Evolutionary conservation across 2,113 vertebrate species (phyloP).

Genomic region (Etia nguti): DNA sequence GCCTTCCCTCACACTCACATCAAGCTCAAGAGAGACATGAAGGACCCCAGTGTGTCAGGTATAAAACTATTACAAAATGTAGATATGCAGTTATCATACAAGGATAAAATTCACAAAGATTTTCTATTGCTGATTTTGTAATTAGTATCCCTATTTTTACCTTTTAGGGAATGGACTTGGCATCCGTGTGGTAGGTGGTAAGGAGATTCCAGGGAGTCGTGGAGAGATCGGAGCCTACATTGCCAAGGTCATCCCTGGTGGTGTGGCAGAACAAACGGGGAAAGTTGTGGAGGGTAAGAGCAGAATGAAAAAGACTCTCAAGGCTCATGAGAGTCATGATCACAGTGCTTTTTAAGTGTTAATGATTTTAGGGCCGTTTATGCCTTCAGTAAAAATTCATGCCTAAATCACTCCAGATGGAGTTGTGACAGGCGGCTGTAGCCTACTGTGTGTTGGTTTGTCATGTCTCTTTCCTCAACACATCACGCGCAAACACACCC

Average conservation of each 20-base stretch:
- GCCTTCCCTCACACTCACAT: constrained; percentile 86
- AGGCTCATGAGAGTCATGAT: not conserved
- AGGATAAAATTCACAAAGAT: not conserved
- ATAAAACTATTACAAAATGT: constrained; percentile 7
- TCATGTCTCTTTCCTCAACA: constrained; percentile 32
- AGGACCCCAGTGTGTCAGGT: constrained; percentile 95
- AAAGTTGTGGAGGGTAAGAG: constrained; percentile 90
- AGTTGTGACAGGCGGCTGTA: not conserved
- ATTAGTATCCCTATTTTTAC: not conserved
- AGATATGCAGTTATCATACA: not conserved
- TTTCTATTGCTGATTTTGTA: not conserved
- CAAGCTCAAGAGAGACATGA: constrained; percentile 86
- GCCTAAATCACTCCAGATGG: constrained; percentile 6
- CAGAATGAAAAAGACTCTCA: not conserved
- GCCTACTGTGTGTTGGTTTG: constrained; percentile 21
- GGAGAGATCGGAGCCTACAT: constrained; percentile 95
- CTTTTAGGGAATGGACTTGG: constrained; percentile 88
- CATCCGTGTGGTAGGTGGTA: constrained; percentile 91
- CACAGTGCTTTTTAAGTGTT: not conserved
- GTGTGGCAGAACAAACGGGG: constrained; percentile 86
- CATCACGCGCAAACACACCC: constrained; percentile 24
- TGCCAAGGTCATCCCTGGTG: constrained; percentile 88
- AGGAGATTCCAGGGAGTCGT: constrained; percentile 87
- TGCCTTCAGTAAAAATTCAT: not conserved
- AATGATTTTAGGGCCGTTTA: not conserved